Base-by-base conservation (phyloP, 2,888 invertebrate genomes). In the Lumbricus terrestris region DNA sequence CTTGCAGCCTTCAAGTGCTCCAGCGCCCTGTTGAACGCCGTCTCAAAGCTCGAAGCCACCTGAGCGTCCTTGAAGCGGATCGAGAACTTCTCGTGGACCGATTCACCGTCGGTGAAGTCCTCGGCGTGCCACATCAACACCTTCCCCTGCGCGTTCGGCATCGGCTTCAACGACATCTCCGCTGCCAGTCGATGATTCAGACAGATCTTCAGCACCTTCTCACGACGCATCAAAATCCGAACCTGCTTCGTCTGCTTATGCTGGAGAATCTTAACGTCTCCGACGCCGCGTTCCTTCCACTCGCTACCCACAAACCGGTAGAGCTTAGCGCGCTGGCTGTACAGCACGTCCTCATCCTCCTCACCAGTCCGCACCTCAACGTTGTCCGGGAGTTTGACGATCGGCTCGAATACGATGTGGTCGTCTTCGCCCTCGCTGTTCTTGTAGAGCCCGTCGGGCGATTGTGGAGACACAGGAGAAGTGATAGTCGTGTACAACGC, bases 281-380 rank as follows among this genome's bases (percentile, higher is more conserved):
- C 98, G 89, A 97, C 95, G 0, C 98, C 98, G 91, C 95, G 93
- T 91, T 95, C 95, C 94, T 97, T 98, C 98, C 98, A 98, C 94
- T 98, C 97, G 91, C 97, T 97, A 15, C 96, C 96, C 0, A 96
- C 96, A 94, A 96, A 97, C 4, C 98, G 96, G 95, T 96, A 98
- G 35, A 98, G 95, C 95, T 98, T 98, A 0, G 97, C 97, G 90
- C 97, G 96, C n/a, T 96, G 96, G 92, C 96, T 96, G 94, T 97
- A 98, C 89, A 90, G 34, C 35, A 89, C 90, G 29, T 90, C 90
- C 47, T 92, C 92, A 15, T 91, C 91, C 82, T 92, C 92, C 83
- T 92, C 92, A 3, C 92, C 94, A 91, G 94, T 94, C 92, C 93
- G 97, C 0, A 97, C 96, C 82, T 94, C 93, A 13, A 95, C 93